Evolutionary conservation across 2,113 vertebrate species (phyloP), one percentile per base, ranked within the genome.

Genomic region (Oncorhynchus mykiss): DNA sequence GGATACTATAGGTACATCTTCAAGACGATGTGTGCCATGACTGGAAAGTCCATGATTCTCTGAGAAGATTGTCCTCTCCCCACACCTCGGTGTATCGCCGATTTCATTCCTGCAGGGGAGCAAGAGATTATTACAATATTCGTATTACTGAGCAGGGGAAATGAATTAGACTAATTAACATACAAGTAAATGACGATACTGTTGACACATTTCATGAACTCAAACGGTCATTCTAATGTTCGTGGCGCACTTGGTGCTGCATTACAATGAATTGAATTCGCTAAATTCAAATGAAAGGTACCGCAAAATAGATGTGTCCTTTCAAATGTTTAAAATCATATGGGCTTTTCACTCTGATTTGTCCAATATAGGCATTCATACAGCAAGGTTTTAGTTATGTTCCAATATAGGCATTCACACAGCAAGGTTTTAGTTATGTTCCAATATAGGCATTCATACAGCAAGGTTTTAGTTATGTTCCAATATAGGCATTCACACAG

Each of bases 171-270:
- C 92, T 94, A 94, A 94, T 94, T 94, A 94, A 93, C 92, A 93
- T 93, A 94, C 93, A 94, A 93, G 91, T 92, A 94, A 94, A 94
- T 93, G 92, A 94, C 93, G 93, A 94, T 94, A 93, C 92, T 93
- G 92, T 94, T 94, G 93, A 94, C 93, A 94, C 92, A 94, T 93
- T 94, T 94, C 93, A 94, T 94, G 93, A 94, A 93, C 93, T 94
- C 93, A 92, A 92, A 94, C 92, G 93, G 92, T 94, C 93, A 94
- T 94, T 94, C 90, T 88, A 89, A 89, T 92, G 89, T 94, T 93
- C 86, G 85, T 90, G 79, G 80, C 86, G 91, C 92, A 91, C 91
- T 93, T 89, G 83, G 90, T 88, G 93, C 91, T 92, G 92, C 91
- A 93, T 94, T 93, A 93, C 92, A 94, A 94, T 94, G 92, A 92